Conservation (phyloP, 2,113 vertebrate species). For the Eleginops maclovinus region DNA sequence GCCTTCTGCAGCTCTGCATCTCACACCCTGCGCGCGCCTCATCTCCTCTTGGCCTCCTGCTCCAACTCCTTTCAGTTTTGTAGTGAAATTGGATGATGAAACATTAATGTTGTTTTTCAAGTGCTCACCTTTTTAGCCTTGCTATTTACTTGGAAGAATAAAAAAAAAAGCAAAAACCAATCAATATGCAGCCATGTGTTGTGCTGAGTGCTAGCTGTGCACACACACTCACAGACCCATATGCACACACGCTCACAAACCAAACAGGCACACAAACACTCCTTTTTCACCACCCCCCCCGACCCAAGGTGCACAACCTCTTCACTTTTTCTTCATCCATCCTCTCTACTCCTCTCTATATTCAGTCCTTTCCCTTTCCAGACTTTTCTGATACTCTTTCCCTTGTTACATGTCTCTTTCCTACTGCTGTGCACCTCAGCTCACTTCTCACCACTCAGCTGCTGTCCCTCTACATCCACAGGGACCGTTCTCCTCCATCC, state of each 20-base stretch:
- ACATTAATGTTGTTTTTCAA: conserved; percentile 83
- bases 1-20: conserved; percentile 29
- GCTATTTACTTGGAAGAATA: conserved; percentile 53
- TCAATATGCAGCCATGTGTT: conserved; percentile 62
- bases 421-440: conserved; percentile 29
- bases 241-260: no score
- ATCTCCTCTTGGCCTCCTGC: conserved; percentile 49
- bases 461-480: conserved; percentile 57
- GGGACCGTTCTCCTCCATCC: conserved; percentile 54
- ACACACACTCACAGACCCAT: neutral
- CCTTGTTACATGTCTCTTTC: conserved; percentile 10
- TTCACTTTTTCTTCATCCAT: conserved; percentile 12
- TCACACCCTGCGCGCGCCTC: conserved; percentile 40
- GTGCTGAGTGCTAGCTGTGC: conserved; percentile 37
- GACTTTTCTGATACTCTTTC: conserved; percentile 16
- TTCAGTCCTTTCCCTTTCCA: conserved; percentile 14
- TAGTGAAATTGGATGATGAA: conserved; percentile 79
- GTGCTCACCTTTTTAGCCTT: conserved; percentile 68
- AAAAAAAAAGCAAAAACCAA: conserved; percentile 58
- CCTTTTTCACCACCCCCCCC: neutral
- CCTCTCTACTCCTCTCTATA: conserved; percentile 5
- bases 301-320: conserved; percentile 11
- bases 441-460: conserved; percentile 54
- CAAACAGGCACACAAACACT: conserved; percentile 12
- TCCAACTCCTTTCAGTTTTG: conserved; percentile 31